Conservation (phyloP, 1,140 invertebrate genomes). For the Tetraneura akinire region DNA sequence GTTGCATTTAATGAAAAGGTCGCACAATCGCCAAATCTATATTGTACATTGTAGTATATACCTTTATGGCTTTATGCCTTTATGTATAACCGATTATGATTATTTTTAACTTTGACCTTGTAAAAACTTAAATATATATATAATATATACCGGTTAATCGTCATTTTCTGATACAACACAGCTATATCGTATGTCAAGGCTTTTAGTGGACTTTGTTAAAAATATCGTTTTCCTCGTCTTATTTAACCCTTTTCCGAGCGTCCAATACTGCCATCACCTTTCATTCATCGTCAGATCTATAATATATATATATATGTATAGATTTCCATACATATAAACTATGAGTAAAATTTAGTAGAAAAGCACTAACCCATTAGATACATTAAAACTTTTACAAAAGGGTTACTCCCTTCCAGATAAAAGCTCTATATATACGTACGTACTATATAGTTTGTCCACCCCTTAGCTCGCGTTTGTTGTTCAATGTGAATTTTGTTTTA, state of each 20-base stretch:
- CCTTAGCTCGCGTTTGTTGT: neutral
- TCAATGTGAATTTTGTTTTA: conserved; percentile 25
- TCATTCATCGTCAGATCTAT: no score
- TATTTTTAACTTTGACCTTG: conserved; percentile 1
- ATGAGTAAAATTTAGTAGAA: conserved; percentile 28
- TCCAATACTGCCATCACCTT: neutral
- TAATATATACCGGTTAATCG: conserved; percentile 2
- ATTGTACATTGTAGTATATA: no score
- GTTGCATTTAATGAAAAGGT: no score
- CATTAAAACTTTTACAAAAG: conserved; percentile 39
- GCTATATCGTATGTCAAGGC: conserved; percentile 24
- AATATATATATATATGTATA: neutral
- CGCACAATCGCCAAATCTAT: no score
- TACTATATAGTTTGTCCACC: neutral
- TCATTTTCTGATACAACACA: conserved; percentile 14
- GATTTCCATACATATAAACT: conserved; percentile 23
- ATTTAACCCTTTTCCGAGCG: neutral
- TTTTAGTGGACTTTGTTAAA: conserved; percentile 15
- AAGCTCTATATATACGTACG: conserved; percentile 3
- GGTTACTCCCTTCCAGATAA: neutral
- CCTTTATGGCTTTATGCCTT: no score
- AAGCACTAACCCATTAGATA: conserved; percentile 44
- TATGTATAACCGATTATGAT: no score
- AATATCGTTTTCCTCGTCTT: neutral
- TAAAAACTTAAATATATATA: neutral